phyloP scores from a whole-genome alignment of 2,888 invertebrate genomes.

The Synergus itoensis region DNA sequence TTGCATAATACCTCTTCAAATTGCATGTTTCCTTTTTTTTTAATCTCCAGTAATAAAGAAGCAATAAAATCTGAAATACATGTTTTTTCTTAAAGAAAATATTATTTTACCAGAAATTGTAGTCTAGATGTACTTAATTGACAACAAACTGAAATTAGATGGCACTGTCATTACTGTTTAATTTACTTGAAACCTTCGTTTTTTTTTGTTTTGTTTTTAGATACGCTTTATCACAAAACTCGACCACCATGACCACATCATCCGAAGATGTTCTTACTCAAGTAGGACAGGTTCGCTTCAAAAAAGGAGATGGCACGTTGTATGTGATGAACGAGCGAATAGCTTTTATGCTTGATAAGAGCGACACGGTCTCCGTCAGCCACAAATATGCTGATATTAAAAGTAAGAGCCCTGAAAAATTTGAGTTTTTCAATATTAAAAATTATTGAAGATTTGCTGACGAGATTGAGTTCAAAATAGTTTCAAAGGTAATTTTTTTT shows the following conservation, averaged over 20 bases:
- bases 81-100: background rate
- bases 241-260: slow-evolving; percentile 87
- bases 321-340: slow-evolving; percentile 97
- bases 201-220: slow-evolving; percentile 55
- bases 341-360: slow-evolving; percentile 97
- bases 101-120: background rate
- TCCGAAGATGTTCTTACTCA: slow-evolving; percentile 97
- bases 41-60: background rate
- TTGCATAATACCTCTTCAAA: background rate
- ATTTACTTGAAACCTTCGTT: background rate
- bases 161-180: background rate
- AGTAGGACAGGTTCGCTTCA: slow-evolving; percentile 94
- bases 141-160: background rate
- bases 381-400: slow-evolving; percentile 98
- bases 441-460: background rate
- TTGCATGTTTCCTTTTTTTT: background rate
- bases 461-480: background rate
- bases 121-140: background rate
- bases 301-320: slow-evolving; percentile 97
- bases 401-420: slow-evolving; percentile 81
- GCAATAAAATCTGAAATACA: background rate
- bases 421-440: background rate
- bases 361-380: slow-evolving; percentile 94
- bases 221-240: slow-evolving; percentile 61
- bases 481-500: too few species aligned